These are phyloP conservation scores for Brachionus manjavacas DNA, from an alignment of 1,140 invertebrate species.

Conservation along the genomic window DNA sequence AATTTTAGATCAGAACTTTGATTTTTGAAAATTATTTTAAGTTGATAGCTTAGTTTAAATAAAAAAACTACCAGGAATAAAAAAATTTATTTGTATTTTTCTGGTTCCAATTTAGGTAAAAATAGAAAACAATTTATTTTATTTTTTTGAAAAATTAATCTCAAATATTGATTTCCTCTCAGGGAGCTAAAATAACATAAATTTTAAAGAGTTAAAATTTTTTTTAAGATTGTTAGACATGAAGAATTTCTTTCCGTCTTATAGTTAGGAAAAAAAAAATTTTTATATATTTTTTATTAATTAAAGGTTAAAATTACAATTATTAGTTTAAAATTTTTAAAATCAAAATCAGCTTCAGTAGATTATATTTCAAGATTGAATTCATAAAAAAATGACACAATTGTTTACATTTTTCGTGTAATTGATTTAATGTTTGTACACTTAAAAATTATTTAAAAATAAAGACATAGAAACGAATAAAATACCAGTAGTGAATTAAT, in stretches of 20 bases:
- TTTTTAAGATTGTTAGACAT: too few species aligned
- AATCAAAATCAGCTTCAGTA: background rate
- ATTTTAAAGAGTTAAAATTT: too few species aligned
- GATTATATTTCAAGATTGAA: background rate
- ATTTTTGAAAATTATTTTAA: too few species aligned
- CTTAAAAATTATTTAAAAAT: background rate
- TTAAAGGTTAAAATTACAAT: background rate
- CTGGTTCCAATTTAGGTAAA: too few species aligned
- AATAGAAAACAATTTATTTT: too few species aligned
- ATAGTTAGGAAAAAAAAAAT: background rate
- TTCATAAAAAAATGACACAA: background rate
- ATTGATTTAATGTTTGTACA: background rate
- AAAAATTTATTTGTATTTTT: too few species aligned
- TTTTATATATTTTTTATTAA: background rate
- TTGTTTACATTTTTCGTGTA: background rate
- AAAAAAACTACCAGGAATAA: too few species aligned
- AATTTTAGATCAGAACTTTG: too few species aligned
- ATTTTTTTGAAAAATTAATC: too few species aligned
- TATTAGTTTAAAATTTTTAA: background rate
- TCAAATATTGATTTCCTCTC: too few species aligned
- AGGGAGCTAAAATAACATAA: too few species aligned
- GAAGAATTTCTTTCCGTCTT: background rate
- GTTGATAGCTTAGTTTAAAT: too few species aligned
- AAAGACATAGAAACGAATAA: background rate
- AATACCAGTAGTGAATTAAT: background rate